These are phyloP conservation scores for Hylia prasina DNA, from an alignment of 2,113 vertebrate genomes.

Conservation along the genomic window DNA sequence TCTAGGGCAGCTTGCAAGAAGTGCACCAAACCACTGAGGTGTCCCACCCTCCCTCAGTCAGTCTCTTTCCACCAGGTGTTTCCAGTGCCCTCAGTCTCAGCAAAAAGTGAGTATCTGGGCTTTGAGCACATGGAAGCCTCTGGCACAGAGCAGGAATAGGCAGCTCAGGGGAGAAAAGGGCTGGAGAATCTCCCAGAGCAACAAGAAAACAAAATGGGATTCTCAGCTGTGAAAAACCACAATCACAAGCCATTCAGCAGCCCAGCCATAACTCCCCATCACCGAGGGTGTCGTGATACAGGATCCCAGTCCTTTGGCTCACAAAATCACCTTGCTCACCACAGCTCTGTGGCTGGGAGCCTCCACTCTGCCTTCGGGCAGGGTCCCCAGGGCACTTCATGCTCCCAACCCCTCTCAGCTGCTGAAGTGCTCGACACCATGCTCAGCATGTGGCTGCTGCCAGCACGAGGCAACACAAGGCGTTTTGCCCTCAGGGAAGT, in stretches of 20 bases:
- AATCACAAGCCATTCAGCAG: not conserved
- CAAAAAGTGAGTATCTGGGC: not conserved
- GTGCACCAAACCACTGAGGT: not conserved
- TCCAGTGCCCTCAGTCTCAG: not conserved
- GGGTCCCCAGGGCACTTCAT: not conserved
- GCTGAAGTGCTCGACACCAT: not conserved
- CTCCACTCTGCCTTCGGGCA: fast-evolving
- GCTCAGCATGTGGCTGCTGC: not conserved
- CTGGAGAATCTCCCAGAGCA: not conserved
- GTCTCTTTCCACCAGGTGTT: not conserved
- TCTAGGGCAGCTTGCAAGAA: not conserved
- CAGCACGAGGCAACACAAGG: not conserved
- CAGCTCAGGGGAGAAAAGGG: not conserved
- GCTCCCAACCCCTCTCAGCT: not conserved
- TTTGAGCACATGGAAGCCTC: not conserved
- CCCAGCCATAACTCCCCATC: not conserved
- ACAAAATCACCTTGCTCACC: not conserved
- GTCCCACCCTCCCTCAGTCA: not conserved
- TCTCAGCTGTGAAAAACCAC: not conserved
- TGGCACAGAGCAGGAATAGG: not conserved
- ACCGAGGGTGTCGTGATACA: not conserved
- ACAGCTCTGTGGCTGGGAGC: not conserved
- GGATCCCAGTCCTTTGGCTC: not conserved
- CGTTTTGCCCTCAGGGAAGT: not conserved
- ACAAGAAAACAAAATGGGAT: not conserved